Evolutionary conservation across 2,888 invertebrate genomes (phyloP).

Genomic region (Catocala sponsa): DNA sequence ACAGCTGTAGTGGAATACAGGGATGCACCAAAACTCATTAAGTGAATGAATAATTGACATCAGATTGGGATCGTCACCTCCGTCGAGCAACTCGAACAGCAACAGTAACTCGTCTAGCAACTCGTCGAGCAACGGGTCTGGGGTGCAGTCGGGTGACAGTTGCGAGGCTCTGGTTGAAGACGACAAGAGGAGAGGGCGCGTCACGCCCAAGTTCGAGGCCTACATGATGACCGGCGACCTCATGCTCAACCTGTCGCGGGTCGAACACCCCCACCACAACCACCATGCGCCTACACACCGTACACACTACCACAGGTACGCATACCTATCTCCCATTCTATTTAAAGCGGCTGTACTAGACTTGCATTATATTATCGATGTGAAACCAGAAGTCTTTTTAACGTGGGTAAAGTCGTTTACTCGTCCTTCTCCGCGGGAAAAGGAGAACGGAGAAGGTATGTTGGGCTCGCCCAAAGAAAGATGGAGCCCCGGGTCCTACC

Average conservation of each 20-base stretch:
- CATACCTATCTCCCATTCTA: too few relatives aligned
- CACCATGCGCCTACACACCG: conserved; percentile 84
- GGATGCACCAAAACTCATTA: conserved; percentile 8
- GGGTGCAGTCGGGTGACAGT: conserved; percentile 86
- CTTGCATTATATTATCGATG: too few relatives aligned
- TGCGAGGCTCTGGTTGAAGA: conserved; percentile 81
- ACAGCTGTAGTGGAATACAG: conserved; percentile 1
- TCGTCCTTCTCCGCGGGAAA: too few relatives aligned
- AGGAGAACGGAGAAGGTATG: too few relatives aligned
- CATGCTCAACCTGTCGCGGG: conserved; percentile 96
- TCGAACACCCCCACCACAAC: conserved; percentile 90
- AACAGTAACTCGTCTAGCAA: conserved; percentile 79
- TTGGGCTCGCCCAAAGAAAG: too few relatives aligned
- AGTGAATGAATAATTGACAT: conserved; percentile 34
- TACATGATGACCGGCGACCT: conserved; percentile 99
- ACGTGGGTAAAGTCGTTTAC: too few relatives aligned
- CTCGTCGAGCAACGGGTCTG: conserved; percentile 83
- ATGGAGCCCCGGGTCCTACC: too few relatives aligned
- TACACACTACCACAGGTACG: conserved; percentile 80
- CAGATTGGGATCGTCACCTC: conserved; percentile 74
- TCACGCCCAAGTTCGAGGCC: conserved; percentile 93
- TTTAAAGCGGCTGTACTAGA: too few relatives aligned
- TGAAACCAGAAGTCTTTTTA: too few relatives aligned
- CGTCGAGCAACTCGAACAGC: conserved; percentile 82
- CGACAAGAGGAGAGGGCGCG: conserved; percentile 72